These are phyloP conservation scores for Drosophila ficusphila DNA, from an alignment of 1,140 invertebrate species.

Conservation along the genomic window DNA sequence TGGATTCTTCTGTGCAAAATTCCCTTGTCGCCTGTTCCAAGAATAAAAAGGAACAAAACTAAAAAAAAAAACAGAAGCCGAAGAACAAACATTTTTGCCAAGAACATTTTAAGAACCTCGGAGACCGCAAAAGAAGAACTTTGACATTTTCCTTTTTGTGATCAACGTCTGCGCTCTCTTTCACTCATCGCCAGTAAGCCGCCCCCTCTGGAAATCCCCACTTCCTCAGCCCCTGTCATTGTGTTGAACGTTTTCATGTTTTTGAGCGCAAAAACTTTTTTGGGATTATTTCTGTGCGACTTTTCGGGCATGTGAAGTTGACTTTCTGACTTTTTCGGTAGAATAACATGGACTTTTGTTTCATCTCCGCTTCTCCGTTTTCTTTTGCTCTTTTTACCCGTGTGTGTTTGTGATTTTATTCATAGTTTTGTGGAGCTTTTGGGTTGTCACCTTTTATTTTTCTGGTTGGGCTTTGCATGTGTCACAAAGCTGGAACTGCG, in stretches of 20 bases:
- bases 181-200: slow-evolving; percentile 20
- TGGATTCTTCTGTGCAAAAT: slow-evolving; percentile 59
- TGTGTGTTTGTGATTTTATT: slow-evolving; percentile 21
- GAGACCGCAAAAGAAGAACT: slow-evolving; percentile 78
- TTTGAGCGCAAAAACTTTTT: slow-evolving; percentile 76
- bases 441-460: slow-evolving; percentile 28
- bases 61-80: slow-evolving; percentile 7
- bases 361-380: slow-evolving; percentile 52
- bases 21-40: slow-evolving; percentile 61
- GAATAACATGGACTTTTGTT: slow-evolving; percentile 81
- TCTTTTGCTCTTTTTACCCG: slow-evolving; percentile 20
- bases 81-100: slow-evolving; percentile 49
- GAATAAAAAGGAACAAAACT: slow-evolving; percentile 39
- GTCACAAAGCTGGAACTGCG: slow-evolving; percentile 30
- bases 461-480: slow-evolving; percentile 14
- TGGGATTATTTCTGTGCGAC: slow-evolving; percentile 78
- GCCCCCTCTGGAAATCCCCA: slow-evolving; percentile 7
- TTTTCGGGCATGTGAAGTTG: slow-evolving; percentile 79
- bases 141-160: slow-evolving; percentile 80
- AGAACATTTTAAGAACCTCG: slow-evolving; percentile 81
- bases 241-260: slow-evolving; percentile 75
- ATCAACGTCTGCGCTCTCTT: slow-evolving; percentile 63
- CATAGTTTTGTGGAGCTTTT: slow-evolving; percentile 44
- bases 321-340: slow-evolving; percentile 78
- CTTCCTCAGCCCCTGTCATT: slow-evolving; percentile 46